These are phyloP conservation scores for Matsumurasca onukii DNA, from an alignment of 1,140 invertebrate species.

Conservation along the genomic window DNA sequence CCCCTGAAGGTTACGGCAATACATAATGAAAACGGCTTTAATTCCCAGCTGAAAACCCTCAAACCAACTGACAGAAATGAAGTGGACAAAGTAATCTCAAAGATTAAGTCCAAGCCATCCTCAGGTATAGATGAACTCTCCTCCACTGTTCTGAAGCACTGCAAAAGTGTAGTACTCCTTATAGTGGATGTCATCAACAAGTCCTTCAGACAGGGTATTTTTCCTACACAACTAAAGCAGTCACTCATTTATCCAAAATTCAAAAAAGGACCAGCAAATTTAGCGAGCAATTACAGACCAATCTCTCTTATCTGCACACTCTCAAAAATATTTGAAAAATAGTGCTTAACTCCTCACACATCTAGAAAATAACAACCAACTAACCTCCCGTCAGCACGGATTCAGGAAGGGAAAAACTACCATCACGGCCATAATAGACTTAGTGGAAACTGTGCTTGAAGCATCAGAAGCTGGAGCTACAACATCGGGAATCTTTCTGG, in stretches of 20 bases:
- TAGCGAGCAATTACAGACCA: neutral
- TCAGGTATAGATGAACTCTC: neutral
- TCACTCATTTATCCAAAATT: neutral
- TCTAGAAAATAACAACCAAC: neutral
- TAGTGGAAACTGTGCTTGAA: no score
- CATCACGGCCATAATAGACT: no score
- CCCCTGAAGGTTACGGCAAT: neutral
- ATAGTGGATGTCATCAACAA: neutral
- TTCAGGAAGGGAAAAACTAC: neutral
- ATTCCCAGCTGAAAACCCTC: neutral
- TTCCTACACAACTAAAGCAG: neutral
- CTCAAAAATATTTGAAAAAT: slow-evolving; percentile 4
- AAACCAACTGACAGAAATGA: neutral
- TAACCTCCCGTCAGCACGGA: neutral
- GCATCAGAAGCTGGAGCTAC: no score
- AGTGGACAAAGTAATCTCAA: neutral
- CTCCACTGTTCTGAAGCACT: neutral
- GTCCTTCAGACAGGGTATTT: neutral
- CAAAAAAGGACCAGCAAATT: neutral
- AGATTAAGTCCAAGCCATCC: neutral
- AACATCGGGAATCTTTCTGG: no score
- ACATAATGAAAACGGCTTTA: neutral
- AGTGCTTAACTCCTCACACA: neutral
- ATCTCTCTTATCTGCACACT: neutral
- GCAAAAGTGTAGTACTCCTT: neutral